A percentile compares a stretch with the other conserved stretches of the same genome.
Conservation (phyloP, 2,888 invertebrate genomes). For the Lamellibrachia columna region DNA sequence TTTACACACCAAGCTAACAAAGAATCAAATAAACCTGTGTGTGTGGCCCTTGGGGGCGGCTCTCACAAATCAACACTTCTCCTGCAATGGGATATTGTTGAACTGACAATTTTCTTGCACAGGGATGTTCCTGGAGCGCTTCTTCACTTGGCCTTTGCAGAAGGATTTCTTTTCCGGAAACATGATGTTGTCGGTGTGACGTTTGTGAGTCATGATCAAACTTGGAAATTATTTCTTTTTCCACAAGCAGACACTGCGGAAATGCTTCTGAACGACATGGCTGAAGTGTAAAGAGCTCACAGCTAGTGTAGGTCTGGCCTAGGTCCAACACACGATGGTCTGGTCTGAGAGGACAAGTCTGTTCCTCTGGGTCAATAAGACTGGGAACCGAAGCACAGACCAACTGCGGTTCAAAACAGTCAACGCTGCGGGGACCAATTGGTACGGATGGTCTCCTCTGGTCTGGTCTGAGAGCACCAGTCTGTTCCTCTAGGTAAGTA, state of each 20-base stretch:
- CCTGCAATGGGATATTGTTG: background rate
- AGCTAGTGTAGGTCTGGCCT: background rate
- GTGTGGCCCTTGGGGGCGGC: background rate
- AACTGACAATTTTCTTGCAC: background rate
- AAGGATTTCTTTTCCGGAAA: background rate
- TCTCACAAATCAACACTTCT: background rate
- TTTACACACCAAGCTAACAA: background rate
- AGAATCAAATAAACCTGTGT: background rate
- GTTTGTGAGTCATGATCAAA: background rate
- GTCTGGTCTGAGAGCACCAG: background rate
- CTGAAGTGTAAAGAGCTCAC: background rate
- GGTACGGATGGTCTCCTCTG: background rate
- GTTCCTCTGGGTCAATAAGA: background rate
- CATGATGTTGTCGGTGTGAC: background rate
- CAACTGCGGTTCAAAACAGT: background rate
- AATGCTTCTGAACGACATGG: background rate
- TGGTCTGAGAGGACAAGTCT: background rate
- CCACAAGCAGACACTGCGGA: background rate
- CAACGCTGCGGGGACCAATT: background rate
- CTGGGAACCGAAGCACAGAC: background rate
- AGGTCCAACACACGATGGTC: background rate
- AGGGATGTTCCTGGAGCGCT: background rate
- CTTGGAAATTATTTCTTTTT: background rate
- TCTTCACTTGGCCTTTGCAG: background rate
- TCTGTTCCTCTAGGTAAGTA: background rate